Conservation (phyloP, 2,797 vertebrate species). For the Petrocephalus sullivani region DNA sequence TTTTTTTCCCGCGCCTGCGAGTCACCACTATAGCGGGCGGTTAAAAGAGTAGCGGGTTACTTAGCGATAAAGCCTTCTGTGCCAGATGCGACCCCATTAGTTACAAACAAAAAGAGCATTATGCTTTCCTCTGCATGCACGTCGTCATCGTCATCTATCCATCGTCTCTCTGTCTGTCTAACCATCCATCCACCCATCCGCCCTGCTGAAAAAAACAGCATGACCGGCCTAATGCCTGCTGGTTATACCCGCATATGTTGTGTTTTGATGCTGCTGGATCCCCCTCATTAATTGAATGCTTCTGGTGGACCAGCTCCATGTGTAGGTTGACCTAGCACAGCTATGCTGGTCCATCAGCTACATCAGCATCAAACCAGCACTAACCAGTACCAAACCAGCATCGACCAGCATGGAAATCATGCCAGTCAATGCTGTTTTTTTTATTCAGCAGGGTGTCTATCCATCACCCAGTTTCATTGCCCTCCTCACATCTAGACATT, state of each 20-base stretch:
- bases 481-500: background rate
- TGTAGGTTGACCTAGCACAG: no score
- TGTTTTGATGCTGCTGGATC: no score
- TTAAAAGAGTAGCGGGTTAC: slow-evolving; percentile 21
- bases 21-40: background rate
- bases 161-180: background rate
- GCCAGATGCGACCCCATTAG: slow-evolving; percentile 37
- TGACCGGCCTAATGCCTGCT: no score
- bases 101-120: slow-evolving; percentile 45
- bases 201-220: no score
- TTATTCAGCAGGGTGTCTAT: background rate
- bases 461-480: background rate
- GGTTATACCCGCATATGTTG: no score
- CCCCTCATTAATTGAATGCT: no score
- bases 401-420: no score
- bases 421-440: no score
- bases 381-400: no score
- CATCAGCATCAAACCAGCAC: no score
- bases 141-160: slow-evolving; percentile 10
- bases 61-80: slow-evolving; percentile 47
- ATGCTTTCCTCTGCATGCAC: slow-evolving; percentile 47
- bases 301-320: no score
- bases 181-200: background rate
- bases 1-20: background rate
- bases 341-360: no score